These are phyloP conservation scores for Sphaeramia orbicularis DNA, from an alignment of 2,797 vertebrate species.

Conservation along the genomic window DNA sequence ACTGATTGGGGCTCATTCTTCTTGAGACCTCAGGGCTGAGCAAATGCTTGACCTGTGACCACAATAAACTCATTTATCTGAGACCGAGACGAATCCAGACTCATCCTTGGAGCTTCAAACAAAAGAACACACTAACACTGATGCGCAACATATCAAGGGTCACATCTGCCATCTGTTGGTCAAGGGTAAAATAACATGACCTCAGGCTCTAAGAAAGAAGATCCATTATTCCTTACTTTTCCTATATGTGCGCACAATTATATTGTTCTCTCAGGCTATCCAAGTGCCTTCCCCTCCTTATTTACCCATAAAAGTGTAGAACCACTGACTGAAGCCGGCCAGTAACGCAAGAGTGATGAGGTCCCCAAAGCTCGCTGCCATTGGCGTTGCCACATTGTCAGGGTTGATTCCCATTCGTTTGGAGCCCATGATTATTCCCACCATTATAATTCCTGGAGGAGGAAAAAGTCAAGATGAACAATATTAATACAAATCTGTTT, in stretches of 20 bases:
- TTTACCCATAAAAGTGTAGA: slow-evolving; percentile 90
- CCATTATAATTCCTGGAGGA: slow-evolving; percentile 91
- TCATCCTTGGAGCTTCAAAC: no score
- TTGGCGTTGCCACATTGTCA: slow-evolving; percentile 95
- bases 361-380: slow-evolving; percentile 96
- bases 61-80: no score
- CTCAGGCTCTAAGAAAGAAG: not conserved
- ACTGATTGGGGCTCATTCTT: no score
- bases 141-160: not conserved
- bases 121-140: no score
- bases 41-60: no score
- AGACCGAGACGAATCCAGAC: no score
- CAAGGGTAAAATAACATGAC: slow-evolving; percentile 6
- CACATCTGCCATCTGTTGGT: slow-evolving; percentile 22
- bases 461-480: not conserved
- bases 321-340: slow-evolving; percentile 91
- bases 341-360: slow-evolving; percentile 94
- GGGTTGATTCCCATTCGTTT: slow-evolving; percentile 94
- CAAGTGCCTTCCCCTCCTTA: slow-evolving; percentile 30
- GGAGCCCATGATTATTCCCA: slow-evolving; percentile 93
- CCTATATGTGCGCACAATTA: no score
- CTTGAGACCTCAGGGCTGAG: no score
- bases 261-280: not conserved
- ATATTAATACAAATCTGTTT: not conserved
- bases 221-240: not conserved